Percentiles rank a stretch among this genome's conserved stretches.
phyloP scores from a whole-genome alignment of 2,113 vertebrate genomes.

The Amblyornis subalaris region DNA sequence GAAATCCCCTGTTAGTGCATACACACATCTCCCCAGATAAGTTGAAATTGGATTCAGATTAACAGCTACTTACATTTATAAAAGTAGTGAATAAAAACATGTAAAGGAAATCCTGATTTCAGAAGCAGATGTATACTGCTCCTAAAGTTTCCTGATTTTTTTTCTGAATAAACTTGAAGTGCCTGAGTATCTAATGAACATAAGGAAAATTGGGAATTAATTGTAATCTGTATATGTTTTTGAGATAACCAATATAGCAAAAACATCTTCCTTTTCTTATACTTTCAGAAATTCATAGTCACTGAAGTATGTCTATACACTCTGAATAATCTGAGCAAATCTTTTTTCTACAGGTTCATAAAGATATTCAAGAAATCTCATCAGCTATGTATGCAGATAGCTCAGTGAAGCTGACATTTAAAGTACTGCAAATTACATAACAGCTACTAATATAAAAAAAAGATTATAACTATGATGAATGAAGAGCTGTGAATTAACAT shows the following conservation, averaged over 20 bases:
- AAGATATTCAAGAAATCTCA: not conserved
- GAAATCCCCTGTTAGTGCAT: not conserved
- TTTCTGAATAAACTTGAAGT: not conserved
- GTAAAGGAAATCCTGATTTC: not conserved
- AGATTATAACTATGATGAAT: not conserved
- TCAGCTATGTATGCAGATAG: not conserved
- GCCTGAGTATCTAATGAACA: not conserved
- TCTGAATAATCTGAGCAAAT: not conserved
- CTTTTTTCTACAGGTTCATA: not conserved
- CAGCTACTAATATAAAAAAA: not conserved
- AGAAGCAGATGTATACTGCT: not conserved
- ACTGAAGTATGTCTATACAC: not conserved
- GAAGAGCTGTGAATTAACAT: slow-evolving; percentile 37
- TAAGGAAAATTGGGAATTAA: not conserved
- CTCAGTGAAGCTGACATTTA: slow-evolving; percentile 18
- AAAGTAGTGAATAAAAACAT: not conserved
- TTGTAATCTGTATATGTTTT: not conserved
- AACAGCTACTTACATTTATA: not conserved
- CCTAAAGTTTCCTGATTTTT: not conserved
- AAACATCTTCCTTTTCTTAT: not conserved
- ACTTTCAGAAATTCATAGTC: not conserved
- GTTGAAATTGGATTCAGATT: not conserved
- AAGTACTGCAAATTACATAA: not conserved
- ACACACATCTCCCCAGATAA: not conserved
- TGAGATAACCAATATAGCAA: not conserved